Base-by-base conservation (phyloP, 2,888 invertebrate genomes). In the Cantharis nigra region DNA sequence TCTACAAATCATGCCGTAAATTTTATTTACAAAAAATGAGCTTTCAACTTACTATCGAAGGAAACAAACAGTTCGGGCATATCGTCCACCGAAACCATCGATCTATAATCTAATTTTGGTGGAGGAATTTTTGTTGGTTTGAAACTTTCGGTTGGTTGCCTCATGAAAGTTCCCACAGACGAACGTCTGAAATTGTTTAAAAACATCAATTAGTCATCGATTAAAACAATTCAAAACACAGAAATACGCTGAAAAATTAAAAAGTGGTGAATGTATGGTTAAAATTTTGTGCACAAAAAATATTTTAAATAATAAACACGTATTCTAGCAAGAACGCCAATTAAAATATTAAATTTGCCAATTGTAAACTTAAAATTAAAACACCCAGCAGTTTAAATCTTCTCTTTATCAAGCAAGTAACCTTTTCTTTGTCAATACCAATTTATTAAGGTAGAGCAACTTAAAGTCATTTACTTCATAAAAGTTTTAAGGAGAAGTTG, bases 21-120 rank as follows among this genome's bases (percentile, higher is more conserved):
- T 67, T 26, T 26, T 23, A 49, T 1, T n/a, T 49, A n/a, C 0
- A 49, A 49, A 49, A 13, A n/a, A 30, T 30, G 13, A 7, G 49
- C 5, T 13, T 49, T 7, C 80, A 84, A 94, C 96, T 94, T 89
- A 97, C 97, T 96, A 89, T 98, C 97, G 87, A 98, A 96, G 71
- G 97, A 96, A 83, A 96, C 95, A 90, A 98, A 98, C 82, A 98
- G 92, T 89, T 97, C 97, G 4, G 98, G 97, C 93, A 96, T 97
- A 88, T 98, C 98, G 85, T 97, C 97, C 81, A 97, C 95, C 20
- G 96, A 96, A 80, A 97, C 97, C 96, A 97, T 96, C 86, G 96
- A 96, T 86, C 96, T 93, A 88, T 97, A 97, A 89, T 97, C 96
- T 81, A 97, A 90, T 85, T 94, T 93, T 62, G 96, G 96, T 81